A percentile compares a stretch with the other conserved stretches of the same genome.
phyloP scores from a whole-genome alignment of 64 coral and sea anemone species.

The Pachyseris speciosa region DNA sequence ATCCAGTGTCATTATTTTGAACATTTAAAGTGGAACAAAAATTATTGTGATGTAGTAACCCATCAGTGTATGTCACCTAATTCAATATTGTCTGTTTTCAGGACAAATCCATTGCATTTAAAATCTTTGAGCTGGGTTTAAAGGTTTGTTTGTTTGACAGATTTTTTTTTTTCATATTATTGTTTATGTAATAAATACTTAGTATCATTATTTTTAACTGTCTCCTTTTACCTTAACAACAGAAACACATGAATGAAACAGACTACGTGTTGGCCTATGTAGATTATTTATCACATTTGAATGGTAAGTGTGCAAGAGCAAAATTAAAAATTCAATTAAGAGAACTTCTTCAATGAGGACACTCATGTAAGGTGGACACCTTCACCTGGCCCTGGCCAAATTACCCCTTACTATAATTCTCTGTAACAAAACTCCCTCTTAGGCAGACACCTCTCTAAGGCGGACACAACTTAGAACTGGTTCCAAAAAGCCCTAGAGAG shows the following conservation, averaged over 20 bases:
- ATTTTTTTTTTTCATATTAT: not conserved
- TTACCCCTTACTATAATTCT: too few relatives aligned
- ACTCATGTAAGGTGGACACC: too few relatives aligned
- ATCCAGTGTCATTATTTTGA: not conserved
- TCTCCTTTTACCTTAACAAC: not conserved
- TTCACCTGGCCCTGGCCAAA: too few relatives aligned
- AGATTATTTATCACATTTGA: constrained; percentile 83
- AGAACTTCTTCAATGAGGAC: too few relatives aligned
- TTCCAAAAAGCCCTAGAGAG: too few relatives aligned
- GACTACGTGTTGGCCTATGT: constrained; percentile 86
- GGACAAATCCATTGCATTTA: constrained; percentile 97
- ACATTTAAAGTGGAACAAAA: not conserved
- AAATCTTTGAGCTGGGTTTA: constrained; percentile 97
- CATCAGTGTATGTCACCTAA: not conserved
- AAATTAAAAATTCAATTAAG: not conserved
- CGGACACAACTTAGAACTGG: too few relatives aligned
- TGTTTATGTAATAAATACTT: not conserved
- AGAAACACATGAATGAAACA: constrained; percentile 90
- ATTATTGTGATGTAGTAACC: not conserved
- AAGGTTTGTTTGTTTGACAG: constrained; percentile 61
- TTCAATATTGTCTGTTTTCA: constrained; percentile 7
- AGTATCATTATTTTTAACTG: not conserved
- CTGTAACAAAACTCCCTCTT: too few relatives aligned
- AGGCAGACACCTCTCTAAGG: too few relatives aligned
- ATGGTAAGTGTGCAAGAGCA: constrained; percentile 55